phyloP scores from a whole-genome alignment of 2,797 vertebrate species.

The Rhabdophis nuchalis region DNA sequence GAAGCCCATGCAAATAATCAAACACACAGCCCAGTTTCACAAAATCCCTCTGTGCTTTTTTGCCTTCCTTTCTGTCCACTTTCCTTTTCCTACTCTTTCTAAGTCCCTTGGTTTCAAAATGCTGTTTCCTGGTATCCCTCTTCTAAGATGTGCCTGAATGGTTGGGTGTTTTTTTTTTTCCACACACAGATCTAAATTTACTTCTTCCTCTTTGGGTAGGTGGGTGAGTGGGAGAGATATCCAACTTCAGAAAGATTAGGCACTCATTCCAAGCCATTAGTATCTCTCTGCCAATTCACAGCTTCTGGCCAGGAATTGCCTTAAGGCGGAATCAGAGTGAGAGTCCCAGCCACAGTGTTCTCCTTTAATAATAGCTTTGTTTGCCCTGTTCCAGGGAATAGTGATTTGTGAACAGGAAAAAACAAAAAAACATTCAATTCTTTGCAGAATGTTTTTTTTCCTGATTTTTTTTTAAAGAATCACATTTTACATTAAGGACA shows the following conservation, averaged over 20 bases:
- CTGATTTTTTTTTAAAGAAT: not conserved
- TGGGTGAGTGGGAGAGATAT: not conserved
- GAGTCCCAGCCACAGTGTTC: not conserved
- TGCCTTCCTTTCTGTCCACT: not conserved
- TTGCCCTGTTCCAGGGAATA: not conserved
- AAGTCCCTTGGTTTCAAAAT: not conserved
- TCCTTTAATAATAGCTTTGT: not conserved
- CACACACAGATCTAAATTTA: not conserved
- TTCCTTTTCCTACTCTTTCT: not conserved
- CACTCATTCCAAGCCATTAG: not conserved
- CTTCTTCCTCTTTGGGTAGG: not conserved
- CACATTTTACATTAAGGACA: not conserved
- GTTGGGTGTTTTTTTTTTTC: not conserved
- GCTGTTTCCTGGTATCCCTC: not conserved
- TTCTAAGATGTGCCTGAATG: not conserved
- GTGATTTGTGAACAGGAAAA: not conserved
- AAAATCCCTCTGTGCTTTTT: not conserved
- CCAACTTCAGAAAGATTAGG: not conserved
- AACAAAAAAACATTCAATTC: not conserved
- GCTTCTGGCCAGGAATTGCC: not conserved
- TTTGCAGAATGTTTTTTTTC: not conserved
- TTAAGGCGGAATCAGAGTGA: not conserved
- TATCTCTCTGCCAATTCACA: not conserved
- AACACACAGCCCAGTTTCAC: not conserved
- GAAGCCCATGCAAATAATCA: not conserved